Percentiles rank a stretch among this genome's conserved stretches.
Evolutionary conservation across 1,140 invertebrate genomes (phyloP).

Genomic region (Penaeus chinensis): DNA sequence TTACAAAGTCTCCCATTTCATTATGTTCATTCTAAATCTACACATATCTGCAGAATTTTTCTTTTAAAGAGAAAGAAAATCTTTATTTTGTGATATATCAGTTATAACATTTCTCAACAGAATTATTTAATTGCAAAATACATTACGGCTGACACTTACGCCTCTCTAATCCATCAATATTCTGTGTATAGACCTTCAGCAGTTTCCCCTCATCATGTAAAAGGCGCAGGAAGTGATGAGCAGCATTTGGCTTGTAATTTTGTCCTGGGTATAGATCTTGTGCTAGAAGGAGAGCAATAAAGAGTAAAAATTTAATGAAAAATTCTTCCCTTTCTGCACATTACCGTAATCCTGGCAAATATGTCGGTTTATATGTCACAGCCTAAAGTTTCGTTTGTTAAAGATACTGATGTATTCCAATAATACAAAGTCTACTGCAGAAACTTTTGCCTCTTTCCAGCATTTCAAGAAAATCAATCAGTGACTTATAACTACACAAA

Average conservation of each 20-base stretch:
- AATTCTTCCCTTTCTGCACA: conserved; percentile 75
- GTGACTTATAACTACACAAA: conserved; percentile 3
- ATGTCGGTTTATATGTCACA: not conserved
- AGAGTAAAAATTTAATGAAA: conserved; percentile 66
- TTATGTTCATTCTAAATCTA: too few relatives aligned
- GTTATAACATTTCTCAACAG: too few relatives aligned
- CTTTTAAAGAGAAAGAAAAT: too few relatives aligned
- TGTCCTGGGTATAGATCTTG: conserved; percentile 86
- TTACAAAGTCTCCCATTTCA: too few relatives aligned
- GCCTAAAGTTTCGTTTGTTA: not conserved
- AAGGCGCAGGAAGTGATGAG: conserved; percentile 85
- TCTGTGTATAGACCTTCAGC: conserved; percentile 88
- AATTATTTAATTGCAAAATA: too few relatives aligned
- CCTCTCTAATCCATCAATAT: conserved; percentile 93
- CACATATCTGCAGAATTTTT: too few relatives aligned
- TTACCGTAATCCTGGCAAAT: conserved; percentile 81
- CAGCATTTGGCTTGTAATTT: conserved; percentile 81
- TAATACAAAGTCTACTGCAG: not conserved
- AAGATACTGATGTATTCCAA: not conserved
- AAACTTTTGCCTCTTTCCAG: too few relatives aligned
- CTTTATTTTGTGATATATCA: too few relatives aligned
- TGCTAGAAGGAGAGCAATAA: conserved; percentile 69
- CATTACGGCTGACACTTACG: conserved; percentile 25
- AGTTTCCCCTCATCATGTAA: conserved; percentile 84
- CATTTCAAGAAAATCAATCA: not conserved